Evolutionary conservation across 2,888 invertebrate species (phyloP).

Genomic region (Chromoteleia sp.): DNA sequence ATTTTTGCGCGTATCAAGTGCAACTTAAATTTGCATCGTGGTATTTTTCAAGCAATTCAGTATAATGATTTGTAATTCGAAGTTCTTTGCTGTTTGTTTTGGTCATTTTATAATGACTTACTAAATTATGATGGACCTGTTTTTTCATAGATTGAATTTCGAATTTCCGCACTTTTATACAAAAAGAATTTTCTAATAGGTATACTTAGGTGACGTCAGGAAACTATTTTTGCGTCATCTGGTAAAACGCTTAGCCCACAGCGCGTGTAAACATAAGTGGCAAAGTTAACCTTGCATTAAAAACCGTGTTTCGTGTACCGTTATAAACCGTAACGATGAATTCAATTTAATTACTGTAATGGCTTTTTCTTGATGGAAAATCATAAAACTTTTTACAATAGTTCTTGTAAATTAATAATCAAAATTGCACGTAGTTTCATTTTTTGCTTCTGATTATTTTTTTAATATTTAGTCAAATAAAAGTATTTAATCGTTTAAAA

Average conservation of each 20-base stretch:
- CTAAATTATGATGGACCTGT: neutral
- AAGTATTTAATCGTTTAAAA: too few species aligned
- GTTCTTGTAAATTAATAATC: neutral
- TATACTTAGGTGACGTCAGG: constrained; percentile 37
- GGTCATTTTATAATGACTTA: neutral
- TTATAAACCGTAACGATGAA: constrained; percentile 7
- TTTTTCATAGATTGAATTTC: neutral
- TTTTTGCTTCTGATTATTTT: too few species aligned
- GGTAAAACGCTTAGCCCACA: constrained; percentile 42
- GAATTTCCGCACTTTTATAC: constrained; percentile 6
- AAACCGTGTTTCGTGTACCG: constrained; percentile 11
- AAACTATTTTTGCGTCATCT: constrained; percentile 55
- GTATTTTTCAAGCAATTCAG: neutral
- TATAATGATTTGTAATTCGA: neutral
- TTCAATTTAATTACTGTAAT: neutral
- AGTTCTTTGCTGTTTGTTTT: neutral
- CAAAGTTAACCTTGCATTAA: constrained; percentile 43
- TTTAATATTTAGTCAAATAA: too few species aligned
- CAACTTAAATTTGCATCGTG: neutral
- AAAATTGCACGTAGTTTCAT: too few species aligned
- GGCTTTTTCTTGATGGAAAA: too few species aligned
- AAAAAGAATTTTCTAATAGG: constrained; percentile 32
- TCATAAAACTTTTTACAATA: too few species aligned
- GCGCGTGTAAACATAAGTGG: constrained; percentile 40
- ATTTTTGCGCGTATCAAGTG: neutral